Evolutionary conservation across 2,888 invertebrate genomes (phyloP), one percentile per base, ranked within the genome.

Genomic region (Caenorhabditis virilis): DNA sequence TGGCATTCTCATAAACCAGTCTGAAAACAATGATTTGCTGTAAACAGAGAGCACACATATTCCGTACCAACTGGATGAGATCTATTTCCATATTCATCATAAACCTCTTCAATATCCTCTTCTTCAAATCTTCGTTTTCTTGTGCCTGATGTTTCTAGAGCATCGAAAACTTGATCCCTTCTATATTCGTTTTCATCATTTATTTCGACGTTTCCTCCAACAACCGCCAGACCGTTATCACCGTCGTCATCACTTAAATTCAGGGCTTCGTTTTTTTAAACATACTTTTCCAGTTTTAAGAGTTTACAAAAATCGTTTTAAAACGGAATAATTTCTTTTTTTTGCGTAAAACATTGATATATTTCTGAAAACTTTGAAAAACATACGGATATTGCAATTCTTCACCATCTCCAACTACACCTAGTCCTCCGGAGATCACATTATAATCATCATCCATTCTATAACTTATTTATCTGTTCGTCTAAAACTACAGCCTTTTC

Each of bases 391-490:
- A 72, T 26, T 57, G 38, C 22, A 72, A 53, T 0, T 36, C 59
- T 6, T 57, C 62, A 4, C 51, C 43, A 5, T 49, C 58, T 9
- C 49, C 54, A 11, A 45, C 67, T 2, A 36, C 54, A 33, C 6
- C 16, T 11, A 57, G 52, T 23, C 58, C 54, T 15, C 50, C 50
- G 1, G 51, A 46, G 16, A 72, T 45, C 7, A 66, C 68, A 49
- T 72, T 72, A 59, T 51, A 72, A 4, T 72, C 68, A 50, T 63
- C 63, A 50, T 63, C 63, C 63, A 63, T 63, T 13, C 2, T 45
- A n/a, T 15, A 5, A 36, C 36, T n/a, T 13, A 13, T n/a, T 5
- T 13, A 9, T 36, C 5, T 36, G n/a, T n/a, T 5, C 7, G n/a
- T 30, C 13, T 30, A 30, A 30, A 6, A 9, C 13, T 30, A 30